These are phyloP conservation scores for Cataglyphis livida DNA, from an alignment of 2,888 invertebrate species.

Conservation along the genomic window DNA sequence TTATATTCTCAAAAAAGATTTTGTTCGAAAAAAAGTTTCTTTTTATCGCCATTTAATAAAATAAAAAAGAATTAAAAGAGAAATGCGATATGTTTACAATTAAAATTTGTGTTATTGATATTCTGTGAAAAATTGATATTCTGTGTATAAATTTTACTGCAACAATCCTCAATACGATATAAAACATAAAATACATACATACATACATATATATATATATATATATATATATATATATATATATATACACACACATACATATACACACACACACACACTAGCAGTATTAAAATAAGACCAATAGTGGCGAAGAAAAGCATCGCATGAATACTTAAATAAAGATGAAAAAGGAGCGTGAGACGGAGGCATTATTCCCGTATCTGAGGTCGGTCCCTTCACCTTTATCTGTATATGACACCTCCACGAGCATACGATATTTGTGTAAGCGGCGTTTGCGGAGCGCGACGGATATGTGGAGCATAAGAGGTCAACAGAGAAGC, in stretches of 20 bases:
- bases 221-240: no score
- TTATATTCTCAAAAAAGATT: background rate
- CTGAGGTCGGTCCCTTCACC: conserved; percentile 65
- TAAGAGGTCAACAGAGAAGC: conserved; percentile 80
- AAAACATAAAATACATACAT: background rate
- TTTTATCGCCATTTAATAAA: background rate
- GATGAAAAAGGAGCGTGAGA: conserved; percentile 57
- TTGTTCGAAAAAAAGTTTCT: background rate
- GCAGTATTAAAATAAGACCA: conserved; percentile 36
- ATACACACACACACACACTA: background rate
- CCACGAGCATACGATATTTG: conserved; percentile 31
- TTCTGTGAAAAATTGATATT: background rate
- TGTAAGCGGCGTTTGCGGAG: conserved; percentile 63
- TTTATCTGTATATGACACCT: conserved; percentile 61
- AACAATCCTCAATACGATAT: background rate
- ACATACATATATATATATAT: background rate
- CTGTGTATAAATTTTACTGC: background rate
- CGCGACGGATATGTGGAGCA: conserved; percentile 74
- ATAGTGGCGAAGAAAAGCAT: conserved; percentile 30
- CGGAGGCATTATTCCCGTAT: conserved; percentile 64
- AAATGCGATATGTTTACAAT: background rate
- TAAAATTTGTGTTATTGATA: conserved; percentile 12
- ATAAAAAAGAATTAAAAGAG: background rate
- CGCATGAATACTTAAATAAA: conserved; percentile 52
- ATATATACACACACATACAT: background rate